A percentile compares a stretch with the other conserved stretches of the same genome.
Conservation (phyloP, 2,113 vertebrate species). For the Tupaia tana region DNA sequence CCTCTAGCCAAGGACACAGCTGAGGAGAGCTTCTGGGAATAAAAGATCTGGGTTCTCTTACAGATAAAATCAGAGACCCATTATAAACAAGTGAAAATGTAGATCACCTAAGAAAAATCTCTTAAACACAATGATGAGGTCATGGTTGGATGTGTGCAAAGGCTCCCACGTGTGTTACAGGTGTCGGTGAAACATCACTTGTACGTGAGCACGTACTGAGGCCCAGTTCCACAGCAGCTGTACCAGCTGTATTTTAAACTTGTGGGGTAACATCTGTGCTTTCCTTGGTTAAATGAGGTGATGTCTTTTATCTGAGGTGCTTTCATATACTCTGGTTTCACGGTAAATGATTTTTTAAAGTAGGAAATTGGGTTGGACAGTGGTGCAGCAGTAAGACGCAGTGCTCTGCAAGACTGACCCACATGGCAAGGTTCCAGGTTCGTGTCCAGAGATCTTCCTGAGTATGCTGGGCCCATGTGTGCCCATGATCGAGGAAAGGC, state of each 20-base stretch:
- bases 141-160: neutral
- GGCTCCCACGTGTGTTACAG: fast-evolving
- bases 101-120: neutral
- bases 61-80: neutral
- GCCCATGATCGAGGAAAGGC: no score
- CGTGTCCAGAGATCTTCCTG: no score
- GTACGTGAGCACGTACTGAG: neutral
- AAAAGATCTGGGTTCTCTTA: neutral
- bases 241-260: neutral
- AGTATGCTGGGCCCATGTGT: no score
- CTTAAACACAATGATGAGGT: neutral
- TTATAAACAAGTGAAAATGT: neutral
- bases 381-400: no score
- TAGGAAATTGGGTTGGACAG: neutral
- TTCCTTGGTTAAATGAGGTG: neutral
- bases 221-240: fast-evolving
- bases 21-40: neutral
- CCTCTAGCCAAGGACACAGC: neutral
- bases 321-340: conserved; percentile 9
- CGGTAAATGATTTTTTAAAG: neutral
- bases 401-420: no score
- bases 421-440: no score
- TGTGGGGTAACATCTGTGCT: neutral
- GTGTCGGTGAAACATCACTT: neutral
- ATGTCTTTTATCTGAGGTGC: neutral